Percentiles rank a stretch among this genome's conserved stretches.
Evolutionary conservation across 2,113 vertebrate genomes (phyloP).

Genomic region (Brevimyrus niger): DNA sequence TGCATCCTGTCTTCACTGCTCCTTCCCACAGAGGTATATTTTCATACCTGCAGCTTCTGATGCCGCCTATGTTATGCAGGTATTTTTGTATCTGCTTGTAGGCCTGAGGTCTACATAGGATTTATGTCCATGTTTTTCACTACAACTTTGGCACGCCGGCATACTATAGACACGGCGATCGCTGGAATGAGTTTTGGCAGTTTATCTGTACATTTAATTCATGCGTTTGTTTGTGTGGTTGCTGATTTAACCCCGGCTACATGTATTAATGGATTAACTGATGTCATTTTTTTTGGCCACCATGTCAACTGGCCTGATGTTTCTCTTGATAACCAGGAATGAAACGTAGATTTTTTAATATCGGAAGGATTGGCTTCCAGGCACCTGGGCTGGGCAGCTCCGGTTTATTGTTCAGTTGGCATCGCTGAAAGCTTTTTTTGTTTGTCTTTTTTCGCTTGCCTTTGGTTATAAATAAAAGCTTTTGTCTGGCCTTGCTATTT

Average conservation of each 20-base stretch:
- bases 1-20: background rate
- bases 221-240: background rate
- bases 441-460: background rate
- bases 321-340: background rate
- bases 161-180: background rate
- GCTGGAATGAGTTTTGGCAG: background rate
- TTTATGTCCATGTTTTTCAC: background rate
- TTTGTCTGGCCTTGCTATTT: background rate
- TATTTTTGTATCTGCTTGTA: background rate
- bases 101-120: background rate
- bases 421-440: background rate
- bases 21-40: background rate
- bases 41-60: background rate
- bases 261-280: background rate
- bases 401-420: background rate
- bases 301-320: background rate
- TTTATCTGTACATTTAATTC: background rate
- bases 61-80: background rate
- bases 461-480: slow-evolving; percentile 6
- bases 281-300: background rate
- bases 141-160: background rate
- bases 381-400: background rate
- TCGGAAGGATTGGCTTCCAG: background rate
- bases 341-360: background rate
- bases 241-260: background rate